Conservation (phyloP, 2,888 invertebrate species). For the Drosophila putrida region DNA sequence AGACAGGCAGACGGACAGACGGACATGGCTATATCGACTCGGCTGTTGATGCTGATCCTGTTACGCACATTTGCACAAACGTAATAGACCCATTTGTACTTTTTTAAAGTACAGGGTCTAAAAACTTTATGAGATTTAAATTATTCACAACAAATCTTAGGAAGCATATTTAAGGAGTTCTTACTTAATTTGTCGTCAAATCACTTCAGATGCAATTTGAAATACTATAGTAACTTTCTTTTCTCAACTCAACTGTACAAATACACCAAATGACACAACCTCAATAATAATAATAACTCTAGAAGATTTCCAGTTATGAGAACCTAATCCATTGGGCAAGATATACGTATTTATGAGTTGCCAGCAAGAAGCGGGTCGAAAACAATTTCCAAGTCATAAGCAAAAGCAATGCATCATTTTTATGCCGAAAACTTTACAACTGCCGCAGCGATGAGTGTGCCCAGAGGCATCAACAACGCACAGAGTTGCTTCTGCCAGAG, state of each 20-base stretch:
- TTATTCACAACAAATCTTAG: no score
- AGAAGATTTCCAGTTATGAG: neutral
- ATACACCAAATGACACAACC: neutral
- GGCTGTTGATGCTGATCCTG: no score
- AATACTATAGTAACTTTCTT: no score
- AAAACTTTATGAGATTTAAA: no score
- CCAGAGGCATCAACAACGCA: slow-evolving; percentile 31
- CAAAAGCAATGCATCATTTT: slow-evolving; percentile 72
- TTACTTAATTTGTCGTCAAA: no score
- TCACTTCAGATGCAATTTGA: neutral
- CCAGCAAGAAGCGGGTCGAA: slow-evolving; percentile 20
- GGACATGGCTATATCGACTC: no score
- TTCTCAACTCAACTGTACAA: neutral
- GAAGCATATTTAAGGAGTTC: no score
- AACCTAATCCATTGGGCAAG: neutral
- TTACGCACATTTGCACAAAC: no score
- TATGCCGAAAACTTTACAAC: slow-evolving; percentile 71
- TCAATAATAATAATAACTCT: slow-evolving; percentile 6
- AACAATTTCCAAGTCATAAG: slow-evolving; percentile 63
- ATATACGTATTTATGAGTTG: slow-evolving; percentile 19
- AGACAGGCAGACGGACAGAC: no score
- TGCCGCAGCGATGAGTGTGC: slow-evolving; percentile 66
- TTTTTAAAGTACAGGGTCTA: no score
- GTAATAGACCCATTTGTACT: no score
- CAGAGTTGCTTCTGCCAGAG: slow-evolving; percentile 6